phyloP scores from a whole-genome alignment of 2,113 vertebrate genomes.

The Microcebus murinus region DNA sequence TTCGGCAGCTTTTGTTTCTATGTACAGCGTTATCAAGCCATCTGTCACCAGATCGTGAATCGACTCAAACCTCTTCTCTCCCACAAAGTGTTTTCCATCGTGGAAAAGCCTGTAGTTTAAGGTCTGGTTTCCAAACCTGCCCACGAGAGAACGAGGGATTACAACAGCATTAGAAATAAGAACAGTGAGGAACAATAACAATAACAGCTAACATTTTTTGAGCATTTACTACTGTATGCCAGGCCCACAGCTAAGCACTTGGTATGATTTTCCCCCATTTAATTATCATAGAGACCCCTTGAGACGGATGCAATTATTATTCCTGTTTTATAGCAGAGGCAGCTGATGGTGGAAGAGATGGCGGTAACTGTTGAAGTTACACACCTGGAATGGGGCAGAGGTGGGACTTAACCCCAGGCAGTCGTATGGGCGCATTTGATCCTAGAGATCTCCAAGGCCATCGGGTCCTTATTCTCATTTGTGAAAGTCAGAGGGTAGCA shows the following conservation, averaged over 20 bases:
- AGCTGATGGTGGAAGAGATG: background rate
- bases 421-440: background rate
- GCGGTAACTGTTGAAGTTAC: background rate
- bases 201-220: background rate
- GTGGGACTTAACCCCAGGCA: background rate
- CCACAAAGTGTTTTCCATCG: constrained; percentile 98
- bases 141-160: constrained; percentile 9
- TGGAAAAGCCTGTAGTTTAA: constrained; percentile 98
- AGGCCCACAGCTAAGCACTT: background rate
- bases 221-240: accelerated
- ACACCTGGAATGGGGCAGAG: background rate
- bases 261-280: background rate
- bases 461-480: background rate
- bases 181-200: background rate
- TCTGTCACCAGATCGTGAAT: constrained; percentile 98
- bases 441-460: background rate
- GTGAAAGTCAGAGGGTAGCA: background rate
- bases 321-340: background rate
- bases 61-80: constrained; percentile 98
- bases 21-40: constrained; percentile 97
- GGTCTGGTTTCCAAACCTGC: constrained; percentile 96
- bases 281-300: background rate
- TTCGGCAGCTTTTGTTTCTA: constrained; percentile 98
- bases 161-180: background rate
- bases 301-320: background rate